Base-by-base conservation (phyloP, 2,797 vertebrate genomes). In the Smutsia gigantea region DNA sequence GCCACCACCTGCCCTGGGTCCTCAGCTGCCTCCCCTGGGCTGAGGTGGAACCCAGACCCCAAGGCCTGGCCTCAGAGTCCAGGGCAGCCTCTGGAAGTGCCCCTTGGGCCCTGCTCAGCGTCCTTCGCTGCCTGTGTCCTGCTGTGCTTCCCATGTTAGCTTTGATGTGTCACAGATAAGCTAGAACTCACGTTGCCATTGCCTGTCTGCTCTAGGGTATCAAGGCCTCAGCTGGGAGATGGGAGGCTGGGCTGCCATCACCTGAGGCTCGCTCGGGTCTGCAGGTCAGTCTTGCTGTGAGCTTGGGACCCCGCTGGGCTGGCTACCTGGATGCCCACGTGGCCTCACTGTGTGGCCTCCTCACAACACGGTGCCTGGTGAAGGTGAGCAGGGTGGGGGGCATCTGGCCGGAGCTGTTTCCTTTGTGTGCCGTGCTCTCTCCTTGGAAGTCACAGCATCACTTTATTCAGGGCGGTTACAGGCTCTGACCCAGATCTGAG, bases 291-390 rank as follows among this genome's bases (percentile, higher is more conserved):
- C 66, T 42, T 5, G 18, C 18, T 0, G 55, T 2, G 61, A 55
- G 61, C 53, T 4, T 11, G 39, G 61, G 77, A 68, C 53, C 34
- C 11, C 23, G 27, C 78, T 18, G 29, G 14, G 46, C 39, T 12
- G 25, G 3, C 72, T 37, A 5, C 51, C 2, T 4, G n/a, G 39
- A 21, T 0, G 3, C 17, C 8, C 3, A 7, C 1, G 4, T 10
- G 25, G 78, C 17, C 37, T 39, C 0, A 0, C 31, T 23, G 0
- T 2, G 6, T 27, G 25, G 3, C 1, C 1, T 19, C 19, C 25
- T 17, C 74, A 23, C 57, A 3, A 0, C 4, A 0, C 0, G 12
- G 59, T 13, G 18, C 39, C 59, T n/a, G 59, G n/a, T 85, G 74
- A 27, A 37, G 17, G 19, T 31, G 51, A 51, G 66, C 49, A 1